A percentile compares a stretch with the other conserved stretches of the same genome.
Conservation (phyloP, 2,113 vertebrate species). For the Todiramphus chloris region DNA sequence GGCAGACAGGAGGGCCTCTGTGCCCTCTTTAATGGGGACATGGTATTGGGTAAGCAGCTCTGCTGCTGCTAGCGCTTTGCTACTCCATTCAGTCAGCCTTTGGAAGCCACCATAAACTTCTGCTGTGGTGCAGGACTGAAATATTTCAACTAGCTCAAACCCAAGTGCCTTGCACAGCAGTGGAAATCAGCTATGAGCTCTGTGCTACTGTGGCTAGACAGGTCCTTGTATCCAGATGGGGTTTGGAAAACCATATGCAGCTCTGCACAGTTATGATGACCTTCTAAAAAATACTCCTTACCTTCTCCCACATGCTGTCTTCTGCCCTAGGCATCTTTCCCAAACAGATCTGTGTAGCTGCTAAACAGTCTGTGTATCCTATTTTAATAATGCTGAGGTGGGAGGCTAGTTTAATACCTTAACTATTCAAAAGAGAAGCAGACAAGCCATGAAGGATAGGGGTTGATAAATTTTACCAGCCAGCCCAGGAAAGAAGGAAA, state of each 20-base stretch:
- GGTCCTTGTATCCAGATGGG: neutral
- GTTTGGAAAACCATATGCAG: neutral
- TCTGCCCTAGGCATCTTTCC: slow-evolving; percentile 24
- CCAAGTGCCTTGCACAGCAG: neutral
- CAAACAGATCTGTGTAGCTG: slow-evolving; percentile 1
- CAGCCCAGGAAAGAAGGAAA: neutral
- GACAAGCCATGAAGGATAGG: neutral
- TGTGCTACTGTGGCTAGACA: neutral
- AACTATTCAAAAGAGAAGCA: neutral
- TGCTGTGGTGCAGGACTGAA: neutral
- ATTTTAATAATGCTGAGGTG: slow-evolving; percentile 14
- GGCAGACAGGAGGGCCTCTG: neutral
- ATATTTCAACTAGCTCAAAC: neutral
- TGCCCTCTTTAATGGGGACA: neutral
- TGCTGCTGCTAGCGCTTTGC: neutral
- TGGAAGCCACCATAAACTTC: neutral
- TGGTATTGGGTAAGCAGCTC: neutral
- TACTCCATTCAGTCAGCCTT: neutral
- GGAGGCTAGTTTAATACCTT: neutral
- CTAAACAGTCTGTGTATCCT: neutral
- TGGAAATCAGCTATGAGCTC: neutral
- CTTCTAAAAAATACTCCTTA: slow-evolving; percentile 12
- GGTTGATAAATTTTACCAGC: neutral
- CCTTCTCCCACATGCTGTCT: slow-evolving; percentile 16
- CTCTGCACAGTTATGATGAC: neutral